Percentiles rank a stretch among this genome's conserved stretches.
These are phyloP conservation scores for Scaptomyza cyrtandrae DNA, from an alignment of 2,888 invertebrate species.

Conservation along the genomic window DNA sequence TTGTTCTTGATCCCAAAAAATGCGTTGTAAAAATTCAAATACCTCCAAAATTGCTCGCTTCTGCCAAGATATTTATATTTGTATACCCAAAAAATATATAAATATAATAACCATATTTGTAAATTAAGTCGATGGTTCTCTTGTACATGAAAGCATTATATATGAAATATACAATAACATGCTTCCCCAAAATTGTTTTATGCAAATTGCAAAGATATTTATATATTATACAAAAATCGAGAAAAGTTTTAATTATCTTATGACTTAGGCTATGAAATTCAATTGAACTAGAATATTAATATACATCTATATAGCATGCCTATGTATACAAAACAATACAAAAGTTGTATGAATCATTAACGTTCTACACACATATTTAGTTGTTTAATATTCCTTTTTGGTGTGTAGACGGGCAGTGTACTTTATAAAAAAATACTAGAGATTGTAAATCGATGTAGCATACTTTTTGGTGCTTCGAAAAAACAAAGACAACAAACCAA, in stretches of 20 bases:
- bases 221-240: constrained; percentile 7
- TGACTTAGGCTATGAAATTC: constrained; percentile 49
- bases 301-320: no score
- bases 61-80: constrained; percentile 62
- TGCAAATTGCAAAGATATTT: constrained; percentile 27
- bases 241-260: constrained; percentile 14
- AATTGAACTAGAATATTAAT: constrained; percentile 16
- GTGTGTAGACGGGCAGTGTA: constrained; percentile 8
- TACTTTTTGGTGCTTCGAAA: constrained; percentile 17
- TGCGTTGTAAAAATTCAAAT: constrained; percentile 22
- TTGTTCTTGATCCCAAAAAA: constrained; percentile 18
- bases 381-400: not conserved
- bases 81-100: constrained; percentile 31
- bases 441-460: constrained; percentile 14
- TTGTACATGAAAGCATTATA: constrained; percentile 22
- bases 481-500: not conserved
- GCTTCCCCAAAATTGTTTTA: constrained; percentile 12
- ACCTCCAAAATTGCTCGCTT: constrained; percentile 72
- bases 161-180: constrained; percentile 16
- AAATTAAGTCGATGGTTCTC: constrained; percentile 21
- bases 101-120: constrained; percentile 13
- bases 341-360: constrained; percentile 3
- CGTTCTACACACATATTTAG: not conserved
- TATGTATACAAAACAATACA: no score
- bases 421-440: constrained; percentile 1